Evolutionary conservation across 2,888 invertebrate genomes (phyloP).

Genomic region (Dryobota labecula): DNA sequence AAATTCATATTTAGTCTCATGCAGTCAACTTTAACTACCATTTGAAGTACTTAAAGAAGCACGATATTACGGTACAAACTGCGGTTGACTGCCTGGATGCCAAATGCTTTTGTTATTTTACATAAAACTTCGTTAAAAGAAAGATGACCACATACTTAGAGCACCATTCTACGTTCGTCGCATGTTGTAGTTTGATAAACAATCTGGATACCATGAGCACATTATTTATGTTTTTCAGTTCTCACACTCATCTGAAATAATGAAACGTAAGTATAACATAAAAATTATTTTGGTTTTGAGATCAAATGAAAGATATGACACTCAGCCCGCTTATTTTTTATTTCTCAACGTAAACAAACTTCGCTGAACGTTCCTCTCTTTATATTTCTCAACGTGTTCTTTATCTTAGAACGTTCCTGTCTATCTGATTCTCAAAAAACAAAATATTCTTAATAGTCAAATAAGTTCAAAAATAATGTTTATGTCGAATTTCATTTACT

Average conservation of each 20-base stretch:
- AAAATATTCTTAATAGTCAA: neutral
- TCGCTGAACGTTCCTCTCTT: neutral
- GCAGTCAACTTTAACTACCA: neutral
- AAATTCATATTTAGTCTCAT: neutral
- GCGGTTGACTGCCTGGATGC: neutral
- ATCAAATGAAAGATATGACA: slow-evolving; percentile 9
- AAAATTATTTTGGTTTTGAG: neutral
- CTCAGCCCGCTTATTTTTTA: neutral
- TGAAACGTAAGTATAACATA: neutral
- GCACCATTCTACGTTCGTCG: neutral
- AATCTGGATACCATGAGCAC: neutral
- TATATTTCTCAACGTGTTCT: too few relatives aligned
- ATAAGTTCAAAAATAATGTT: neutral
- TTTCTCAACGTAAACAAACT: slow-evolving; percentile 8
- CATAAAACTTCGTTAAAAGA: too few relatives aligned
- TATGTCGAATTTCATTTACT: neutral
- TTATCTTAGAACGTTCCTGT: slow-evolving; percentile 32
- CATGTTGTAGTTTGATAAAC: neutral
- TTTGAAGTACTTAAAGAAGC: neutral
- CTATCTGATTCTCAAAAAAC: rapidly evolving
- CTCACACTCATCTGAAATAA: neutral
- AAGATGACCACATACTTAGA: too few relatives aligned
- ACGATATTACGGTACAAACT: too few relatives aligned
- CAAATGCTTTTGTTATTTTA: neutral
- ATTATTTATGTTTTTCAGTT: too few relatives aligned